A percentile compares a stretch with the other conserved stretches of the same genome.
These are phyloP conservation scores for Mormyrus iriodes DNA, from an alignment of 2,113 vertebrate species.

Conservation along the genomic window DNA sequence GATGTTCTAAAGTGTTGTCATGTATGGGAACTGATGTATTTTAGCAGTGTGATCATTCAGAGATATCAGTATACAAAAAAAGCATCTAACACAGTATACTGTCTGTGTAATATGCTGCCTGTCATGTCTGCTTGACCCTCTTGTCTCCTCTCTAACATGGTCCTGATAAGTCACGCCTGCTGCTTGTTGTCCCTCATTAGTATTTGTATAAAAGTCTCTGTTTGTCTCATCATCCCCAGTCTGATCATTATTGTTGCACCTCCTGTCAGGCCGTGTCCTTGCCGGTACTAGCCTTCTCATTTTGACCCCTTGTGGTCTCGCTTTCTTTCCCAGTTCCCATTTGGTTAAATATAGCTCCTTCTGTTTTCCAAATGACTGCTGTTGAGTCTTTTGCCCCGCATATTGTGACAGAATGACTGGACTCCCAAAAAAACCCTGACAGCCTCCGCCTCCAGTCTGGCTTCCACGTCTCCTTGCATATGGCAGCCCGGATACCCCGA, in stretches of 20 bases:
- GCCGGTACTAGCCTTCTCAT: neutral
- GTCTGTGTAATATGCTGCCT: too few species aligned
- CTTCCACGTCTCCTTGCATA: neutral
- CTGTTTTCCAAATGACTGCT: neutral
- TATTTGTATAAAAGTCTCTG: neutral
- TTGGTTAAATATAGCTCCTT: neutral
- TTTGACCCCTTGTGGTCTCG: neutral
- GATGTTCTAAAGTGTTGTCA: neutral
- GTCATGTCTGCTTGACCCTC: too few species aligned
- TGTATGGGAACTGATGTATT: neutral
- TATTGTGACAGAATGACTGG: neutral
- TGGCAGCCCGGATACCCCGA: neutral
- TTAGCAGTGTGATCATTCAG: neutral
- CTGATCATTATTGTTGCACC: neutral
- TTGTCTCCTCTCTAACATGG: too few species aligned
- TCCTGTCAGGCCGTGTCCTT: neutral
- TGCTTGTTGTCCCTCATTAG: neutral
- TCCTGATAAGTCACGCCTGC: neutral
- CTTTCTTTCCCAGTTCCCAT: neutral
- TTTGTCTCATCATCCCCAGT: neutral
- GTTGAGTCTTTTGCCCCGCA: neutral
- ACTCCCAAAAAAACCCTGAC: neutral
- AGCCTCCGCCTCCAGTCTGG: neutral
- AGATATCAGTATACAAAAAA: too few species aligned
- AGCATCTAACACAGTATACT: too few species aligned